These are phyloP conservation scores for Channa striata DNA, from an alignment of 2,797 vertebrate genomes.

Conservation along the genomic window DNA sequence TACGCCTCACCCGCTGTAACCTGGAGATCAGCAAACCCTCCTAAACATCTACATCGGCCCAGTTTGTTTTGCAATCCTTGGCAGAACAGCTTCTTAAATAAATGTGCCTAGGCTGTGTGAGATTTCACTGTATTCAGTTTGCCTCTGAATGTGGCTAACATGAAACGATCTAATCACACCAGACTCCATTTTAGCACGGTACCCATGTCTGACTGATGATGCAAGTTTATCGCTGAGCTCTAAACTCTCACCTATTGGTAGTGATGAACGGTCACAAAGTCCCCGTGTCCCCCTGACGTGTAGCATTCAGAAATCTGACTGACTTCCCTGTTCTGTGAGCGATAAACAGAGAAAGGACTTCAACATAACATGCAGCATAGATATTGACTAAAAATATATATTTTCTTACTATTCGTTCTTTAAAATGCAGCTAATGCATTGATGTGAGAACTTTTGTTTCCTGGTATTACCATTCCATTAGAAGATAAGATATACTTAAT, in stretches of 20 bases:
- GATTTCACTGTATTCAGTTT: slow-evolving; percentile 27
- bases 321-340: neutral
- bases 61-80: slow-evolving; percentile 6
- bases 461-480: neutral
- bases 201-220: slow-evolving; percentile 61
- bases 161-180: slow-evolving; percentile 59
- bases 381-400: neutral
- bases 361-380: neutral
- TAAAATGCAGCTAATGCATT: neutral
- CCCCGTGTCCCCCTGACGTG: slow-evolving; percentile 41
- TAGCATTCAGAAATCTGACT: slow-evolving; percentile 18
- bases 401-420: slow-evolving; percentile 5
- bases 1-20: neutral
- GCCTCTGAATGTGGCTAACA: slow-evolving; percentile 21
- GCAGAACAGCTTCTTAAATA: neutral
- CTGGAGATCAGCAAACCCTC: too few relatives aligned
- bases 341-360: neutral
- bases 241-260: slow-evolving; percentile 79
- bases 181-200: slow-evolving; percentile 34
- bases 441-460: neutral
- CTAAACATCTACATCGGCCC: neutral
- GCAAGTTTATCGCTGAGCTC: slow-evolving; percentile 60
- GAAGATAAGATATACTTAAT: neutral
- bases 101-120: neutral
- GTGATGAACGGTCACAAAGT: slow-evolving; percentile 72